phyloP scores from a whole-genome alignment of 2,888 invertebrate species.

The Nineta flava region DNA sequence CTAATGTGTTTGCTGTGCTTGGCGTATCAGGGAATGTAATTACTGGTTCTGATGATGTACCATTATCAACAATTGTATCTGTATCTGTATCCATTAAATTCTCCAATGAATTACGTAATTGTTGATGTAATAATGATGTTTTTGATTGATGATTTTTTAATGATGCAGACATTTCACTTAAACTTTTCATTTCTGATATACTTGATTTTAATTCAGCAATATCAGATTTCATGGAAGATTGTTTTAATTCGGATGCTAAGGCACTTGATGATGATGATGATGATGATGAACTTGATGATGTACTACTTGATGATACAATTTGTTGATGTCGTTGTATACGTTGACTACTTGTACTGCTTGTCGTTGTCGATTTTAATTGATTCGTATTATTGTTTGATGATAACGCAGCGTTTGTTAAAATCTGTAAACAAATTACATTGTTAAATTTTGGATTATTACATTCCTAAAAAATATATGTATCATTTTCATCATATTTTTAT shows the following conservation, averaged over 20 bases:
- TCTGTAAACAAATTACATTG: not conserved
- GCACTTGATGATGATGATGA: constrained; percentile 21
- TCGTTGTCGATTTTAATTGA: not conserved
- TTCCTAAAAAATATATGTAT: too few species aligned
- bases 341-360: not conserved
- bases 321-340: constrained; percentile 19
- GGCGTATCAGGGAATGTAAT: constrained; percentile 64
- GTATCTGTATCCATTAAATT: constrained; percentile 47
- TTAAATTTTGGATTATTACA: too few species aligned
- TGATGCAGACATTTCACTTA: constrained; percentile 18
- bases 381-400: too few species aligned
- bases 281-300: constrained; percentile 37
- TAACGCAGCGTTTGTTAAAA: not conserved
- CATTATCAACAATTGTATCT: constrained; percentile 18
- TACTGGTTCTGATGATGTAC: constrained; percentile 38
- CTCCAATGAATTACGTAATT: constrained; percentile 56
- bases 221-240: constrained; percentile 68
- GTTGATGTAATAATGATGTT: constrained; percentile 13
- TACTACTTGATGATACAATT: constrained; percentile 41
- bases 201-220: constrained; percentile 64
- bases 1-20: constrained; percentile 46
- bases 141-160: too few species aligned
- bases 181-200: constrained; percentile 74
- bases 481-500: too few species aligned
- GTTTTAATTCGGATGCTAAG: constrained; percentile 53